These are phyloP conservation scores for Montipora capitata DNA, from an alignment of 92 coral and sea anemone genomes.

Conservation along the genomic window DNA sequence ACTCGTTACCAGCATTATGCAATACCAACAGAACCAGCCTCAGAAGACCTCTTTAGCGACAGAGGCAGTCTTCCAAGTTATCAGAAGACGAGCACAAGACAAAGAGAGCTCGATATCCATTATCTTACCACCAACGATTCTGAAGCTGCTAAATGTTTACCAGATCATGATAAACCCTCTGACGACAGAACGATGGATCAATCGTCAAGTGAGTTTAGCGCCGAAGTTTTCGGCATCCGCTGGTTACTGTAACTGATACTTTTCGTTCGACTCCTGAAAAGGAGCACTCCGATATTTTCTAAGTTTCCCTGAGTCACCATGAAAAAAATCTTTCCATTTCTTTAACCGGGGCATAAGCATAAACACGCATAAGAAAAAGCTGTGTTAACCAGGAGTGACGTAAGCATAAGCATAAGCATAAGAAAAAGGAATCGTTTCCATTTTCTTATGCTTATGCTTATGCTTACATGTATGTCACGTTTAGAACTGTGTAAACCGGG, in stretches of 20 bases:
- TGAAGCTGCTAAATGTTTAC: neutral
- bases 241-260: neutral
- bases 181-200: conserved; percentile 3
- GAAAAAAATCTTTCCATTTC: too few relatives aligned
- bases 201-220: conserved; percentile 2
- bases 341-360: too few relatives aligned
- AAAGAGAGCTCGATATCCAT: neutral
- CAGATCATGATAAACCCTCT: neutral
- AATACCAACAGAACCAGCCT: conserved; percentile 46
- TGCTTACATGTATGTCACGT: too few relatives aligned
- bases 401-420: too few relatives aligned
- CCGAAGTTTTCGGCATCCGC: neutral
- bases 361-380: too few relatives aligned
- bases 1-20: conserved; percentile 43
- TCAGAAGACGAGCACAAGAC: neutral
- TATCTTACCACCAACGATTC: neutral
- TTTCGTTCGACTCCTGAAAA: too few relatives aligned
- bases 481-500: too few relatives aligned
- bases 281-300: too few relatives aligned
- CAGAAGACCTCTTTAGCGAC: conserved; percentile 31
- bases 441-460: too few relatives aligned
- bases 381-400: too few relatives aligned
- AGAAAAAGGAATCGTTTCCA: too few relatives aligned
- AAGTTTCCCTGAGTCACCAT: too few relatives aligned
- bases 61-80: neutral